A percentile compares a stretch with the other conserved stretches of the same genome.
These are phyloP conservation scores for Aphodius sticticus DNA, from an alignment of 2,888 invertebrate genomes.

Conservation along the genomic window DNA sequence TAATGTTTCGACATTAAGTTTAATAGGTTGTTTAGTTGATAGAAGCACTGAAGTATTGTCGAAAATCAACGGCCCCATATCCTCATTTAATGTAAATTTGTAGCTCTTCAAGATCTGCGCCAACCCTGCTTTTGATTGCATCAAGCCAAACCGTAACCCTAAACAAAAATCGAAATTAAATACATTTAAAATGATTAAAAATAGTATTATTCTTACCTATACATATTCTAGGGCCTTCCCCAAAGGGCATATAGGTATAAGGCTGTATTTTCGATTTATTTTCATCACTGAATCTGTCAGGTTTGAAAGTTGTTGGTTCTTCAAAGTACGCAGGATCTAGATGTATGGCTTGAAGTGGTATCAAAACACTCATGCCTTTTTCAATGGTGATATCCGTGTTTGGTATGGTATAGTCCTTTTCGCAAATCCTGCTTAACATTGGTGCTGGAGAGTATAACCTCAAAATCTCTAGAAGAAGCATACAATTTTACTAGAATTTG, in stretches of 20 bases:
- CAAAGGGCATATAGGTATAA: slow-evolving; percentile 54
- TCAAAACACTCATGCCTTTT: slow-evolving; percentile 47
- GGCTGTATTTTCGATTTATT: slow-evolving; percentile 63
- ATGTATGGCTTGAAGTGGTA: slow-evolving; percentile 49
- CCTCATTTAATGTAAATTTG: slow-evolving; percentile 37
- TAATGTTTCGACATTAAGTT: neutral
- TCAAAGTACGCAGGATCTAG: slow-evolving; percentile 48
- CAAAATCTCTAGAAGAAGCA: slow-evolving; percentile 52
- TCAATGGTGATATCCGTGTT: slow-evolving; percentile 50
- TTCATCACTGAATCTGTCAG: slow-evolving; percentile 60
- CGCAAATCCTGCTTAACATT: slow-evolving; percentile 42
- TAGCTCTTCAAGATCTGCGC: slow-evolving; percentile 39
- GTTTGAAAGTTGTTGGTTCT: slow-evolving; percentile 51
- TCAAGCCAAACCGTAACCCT: slow-evolving; percentile 44
- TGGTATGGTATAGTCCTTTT: slow-evolving; percentile 49
- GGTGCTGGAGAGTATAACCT: slow-evolving; percentile 53
- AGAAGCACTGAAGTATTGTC: slow-evolving; percentile 38
- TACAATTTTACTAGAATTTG: neutral
- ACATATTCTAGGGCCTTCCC: slow-evolving; percentile 68
- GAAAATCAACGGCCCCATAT: slow-evolving; percentile 35
- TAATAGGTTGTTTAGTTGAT: slow-evolving; percentile 30
- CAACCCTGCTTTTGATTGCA: slow-evolving; percentile 44
- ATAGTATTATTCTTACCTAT: slow-evolving; percentile 57
- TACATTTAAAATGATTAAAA: neutral
- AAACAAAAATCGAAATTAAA: neutral